Base-by-base conservation (phyloP, 2,888 invertebrate species). In the Limnephilus lunatus region DNA sequence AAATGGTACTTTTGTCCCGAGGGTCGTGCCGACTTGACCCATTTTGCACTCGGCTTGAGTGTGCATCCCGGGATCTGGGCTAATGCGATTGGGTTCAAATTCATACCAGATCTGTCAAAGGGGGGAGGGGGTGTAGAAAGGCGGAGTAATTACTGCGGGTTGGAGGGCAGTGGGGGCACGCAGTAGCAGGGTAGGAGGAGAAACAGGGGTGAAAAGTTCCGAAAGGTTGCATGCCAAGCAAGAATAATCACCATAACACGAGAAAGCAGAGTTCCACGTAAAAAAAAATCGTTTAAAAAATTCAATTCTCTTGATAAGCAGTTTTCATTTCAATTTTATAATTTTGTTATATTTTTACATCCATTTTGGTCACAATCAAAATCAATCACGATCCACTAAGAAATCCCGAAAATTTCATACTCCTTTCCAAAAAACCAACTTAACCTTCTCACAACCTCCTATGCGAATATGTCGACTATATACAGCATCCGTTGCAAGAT, bases 11-110 rank as follows among this genome's bases (percentile, higher is more conserved):
- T 25, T 83, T 32, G 4, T 9, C 25, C 35, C 35, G 35, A 35
- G 83, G 32, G 35, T 32, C 9, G 25, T 35, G 9, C 7, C 83
- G 83, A 25, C 35, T 83, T 83, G 83, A 83, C 83, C 32, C 83
- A 83, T 1, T 83, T 83, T 68, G 68, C 68, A 25, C 83, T 32
- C 19, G 35, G 83, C 35, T 83, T 19, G 83, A 83, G 39, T 39
- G 25, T 83, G 83, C 83, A 83, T 39, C 25, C 35, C 4, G 39
- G 83, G 9, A 83, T 35, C 83, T 83, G 35, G 83, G 15, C 15
- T 83, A 83, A 83, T 32, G 83, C 25, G 83, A 83, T 83, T 83
- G 32, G 83, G 83, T 32, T 39, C 35, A 39, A 83, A 83, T 83
- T 83, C 83, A 19, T 25, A 35, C 3, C 1, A 83, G 83, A 32